phyloP scores from a whole-genome alignment of 2,113 vertebrate species.

The Aspidoscelis tigris region DNA sequence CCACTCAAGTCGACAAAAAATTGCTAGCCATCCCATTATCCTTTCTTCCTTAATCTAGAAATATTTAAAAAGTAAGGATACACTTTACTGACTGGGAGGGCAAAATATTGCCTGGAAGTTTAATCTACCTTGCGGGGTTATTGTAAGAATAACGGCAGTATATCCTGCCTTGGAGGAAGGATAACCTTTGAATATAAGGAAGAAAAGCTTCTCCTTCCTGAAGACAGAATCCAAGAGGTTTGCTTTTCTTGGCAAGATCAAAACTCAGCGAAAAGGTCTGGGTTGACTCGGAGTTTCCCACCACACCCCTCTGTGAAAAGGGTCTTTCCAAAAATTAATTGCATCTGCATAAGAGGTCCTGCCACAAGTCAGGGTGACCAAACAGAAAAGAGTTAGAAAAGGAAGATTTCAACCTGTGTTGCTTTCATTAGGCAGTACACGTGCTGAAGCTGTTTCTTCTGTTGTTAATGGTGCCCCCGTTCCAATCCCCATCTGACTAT shows the following conservation, averaged over 20 bases:
- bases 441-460: too few relatives aligned
- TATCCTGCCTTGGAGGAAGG: neutral
- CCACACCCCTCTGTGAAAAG: neutral
- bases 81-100: neutral
- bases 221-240: neutral
- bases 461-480: too few relatives aligned
- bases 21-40: neutral
- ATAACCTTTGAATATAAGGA: neutral
- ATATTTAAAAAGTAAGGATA: neutral
- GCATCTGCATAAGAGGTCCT: neutral
- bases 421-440: too few relatives aligned
- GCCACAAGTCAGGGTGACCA: neutral
- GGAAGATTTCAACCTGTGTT: too few relatives aligned
- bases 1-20: neutral
- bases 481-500: too few relatives aligned
- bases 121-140: neutral
- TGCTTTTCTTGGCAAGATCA: neutral
- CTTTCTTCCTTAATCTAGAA: neutral
- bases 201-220: neutral
- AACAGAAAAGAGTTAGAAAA: too few relatives aligned
- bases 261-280: neutral
- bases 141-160: neutral
- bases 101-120: neutral
- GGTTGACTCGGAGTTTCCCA: neutral
- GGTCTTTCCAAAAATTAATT: neutral